Evolutionary conservation across 1,140 invertebrate species (phyloP).

Genomic region (Amphibalanus amphitrite): DNA sequence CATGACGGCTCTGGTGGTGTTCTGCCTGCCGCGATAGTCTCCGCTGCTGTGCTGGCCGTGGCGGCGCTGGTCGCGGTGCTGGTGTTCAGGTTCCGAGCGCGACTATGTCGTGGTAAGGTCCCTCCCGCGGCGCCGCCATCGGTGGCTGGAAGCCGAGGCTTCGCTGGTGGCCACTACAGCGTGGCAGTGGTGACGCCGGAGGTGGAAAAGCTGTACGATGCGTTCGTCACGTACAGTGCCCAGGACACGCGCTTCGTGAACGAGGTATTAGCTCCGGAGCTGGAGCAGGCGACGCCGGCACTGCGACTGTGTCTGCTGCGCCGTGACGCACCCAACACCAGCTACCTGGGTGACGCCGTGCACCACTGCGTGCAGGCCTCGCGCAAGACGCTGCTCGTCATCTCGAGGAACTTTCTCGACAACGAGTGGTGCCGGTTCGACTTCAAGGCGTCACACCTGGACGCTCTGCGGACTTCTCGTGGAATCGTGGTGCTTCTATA

Average conservation of each 20-base stretch:
- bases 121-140: too few relatives aligned
- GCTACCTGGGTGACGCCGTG: conserved; percentile 51
- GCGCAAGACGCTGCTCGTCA: conserved; percentile 68
- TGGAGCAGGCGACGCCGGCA: conserved; percentile 57
- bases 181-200: conserved; percentile 23
- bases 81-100: not conserved
- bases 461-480: conserved; percentile 12
- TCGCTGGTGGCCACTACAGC: not conserved
- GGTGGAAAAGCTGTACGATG: conserved; percentile 44
- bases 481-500: not conserved
- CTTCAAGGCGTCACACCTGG: conserved; percentile 26
- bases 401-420: conserved; percentile 82
- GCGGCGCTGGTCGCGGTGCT: not conserved
- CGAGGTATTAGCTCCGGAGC: conserved; percentile 57
- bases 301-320: conserved; percentile 27
- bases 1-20: not conserved
- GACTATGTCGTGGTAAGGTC: not conserved
- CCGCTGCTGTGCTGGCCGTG: not conserved
- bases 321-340: conserved; percentile 35
- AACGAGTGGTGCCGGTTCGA: conserved; percentile 23
- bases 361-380: conserved; percentile 31
- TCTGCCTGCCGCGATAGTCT: not conserved
- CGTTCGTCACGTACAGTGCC: conserved; percentile 78
- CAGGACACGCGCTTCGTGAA: conserved; percentile 80
- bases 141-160: not conserved